A percentile compares a stretch with the other conserved stretches of the same genome.
Conservation (phyloP, 92 coral and sea anemone species). For the Epizoanthus stellaris region DNA sequence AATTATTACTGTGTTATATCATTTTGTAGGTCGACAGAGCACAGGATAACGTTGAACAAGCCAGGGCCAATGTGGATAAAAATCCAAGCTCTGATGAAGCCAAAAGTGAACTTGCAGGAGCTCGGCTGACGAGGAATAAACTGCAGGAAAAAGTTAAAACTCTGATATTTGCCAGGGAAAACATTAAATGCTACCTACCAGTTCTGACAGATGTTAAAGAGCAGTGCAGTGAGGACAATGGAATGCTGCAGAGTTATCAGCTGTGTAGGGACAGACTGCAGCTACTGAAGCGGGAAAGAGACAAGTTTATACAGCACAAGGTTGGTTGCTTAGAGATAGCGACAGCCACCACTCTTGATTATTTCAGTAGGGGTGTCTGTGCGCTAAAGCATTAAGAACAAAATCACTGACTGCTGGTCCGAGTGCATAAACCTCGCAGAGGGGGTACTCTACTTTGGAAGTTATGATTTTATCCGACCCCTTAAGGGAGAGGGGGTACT, state of each 20-base stretch:
- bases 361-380: not conserved
- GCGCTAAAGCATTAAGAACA: too few species aligned
- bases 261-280: constrained; percentile 49
- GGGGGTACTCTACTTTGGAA: too few species aligned
- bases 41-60: constrained; percentile 72
- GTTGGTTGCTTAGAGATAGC: constrained; percentile 30
- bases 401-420: too few species aligned
- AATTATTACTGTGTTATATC: not conserved
- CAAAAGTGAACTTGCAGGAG: constrained; percentile 46
- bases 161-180: constrained; percentile 27
- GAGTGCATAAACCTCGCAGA: too few species aligned
- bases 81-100: constrained; percentile 16
- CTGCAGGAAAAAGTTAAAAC: constrained; percentile 54
- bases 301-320: constrained; percentile 77
- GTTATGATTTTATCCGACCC: too few species aligned
- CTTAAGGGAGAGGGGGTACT: too few species aligned
- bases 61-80: constrained; percentile 47
- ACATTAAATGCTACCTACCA: constrained; percentile 25
- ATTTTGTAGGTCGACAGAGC: constrained; percentile 67
- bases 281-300: constrained; percentile 65
- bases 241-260: constrained; percentile 62
- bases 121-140: constrained; percentile 67
- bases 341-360: not conserved
- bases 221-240: not conserved
- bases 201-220: not conserved